A percentile compares a stretch with the other conserved stretches of the same genome.
These are phyloP conservation scores for Ornithorhynchus anatinus DNA, from an alignment of 2,113 vertebrate genomes.

Conservation along the genomic window DNA sequence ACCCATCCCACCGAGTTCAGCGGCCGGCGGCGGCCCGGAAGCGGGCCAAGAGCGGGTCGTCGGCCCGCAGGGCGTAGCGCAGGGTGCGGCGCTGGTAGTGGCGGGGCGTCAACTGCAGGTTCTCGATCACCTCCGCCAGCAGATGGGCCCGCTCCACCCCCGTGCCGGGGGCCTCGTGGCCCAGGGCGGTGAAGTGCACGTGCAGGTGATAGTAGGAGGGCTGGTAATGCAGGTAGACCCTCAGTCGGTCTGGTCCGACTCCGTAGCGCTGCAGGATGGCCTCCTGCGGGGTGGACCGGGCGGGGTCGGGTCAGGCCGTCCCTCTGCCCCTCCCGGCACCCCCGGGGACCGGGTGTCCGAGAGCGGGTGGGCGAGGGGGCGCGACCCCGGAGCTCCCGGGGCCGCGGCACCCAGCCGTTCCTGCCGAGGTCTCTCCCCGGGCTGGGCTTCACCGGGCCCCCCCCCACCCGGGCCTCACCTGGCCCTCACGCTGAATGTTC, in stretches of 20 bases:
- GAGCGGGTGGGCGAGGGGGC: too few species aligned
- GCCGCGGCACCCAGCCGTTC: too few species aligned
- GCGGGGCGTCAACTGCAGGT: slow-evolving; percentile 72
- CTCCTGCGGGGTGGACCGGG: slow-evolving; percentile 75
- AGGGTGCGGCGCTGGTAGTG: slow-evolving; percentile 81
- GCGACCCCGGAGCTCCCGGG: not conserved
- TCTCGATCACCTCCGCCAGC: slow-evolving; percentile 85
- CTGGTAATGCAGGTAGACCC: slow-evolving; percentile 92
- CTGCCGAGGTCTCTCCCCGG: too few species aligned
- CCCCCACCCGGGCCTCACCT: slow-evolving; percentile 76
- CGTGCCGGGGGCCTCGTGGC: slow-evolving; percentile 82
- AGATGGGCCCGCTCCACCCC: slow-evolving; percentile 89
- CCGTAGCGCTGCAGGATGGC: slow-evolving; percentile 74
- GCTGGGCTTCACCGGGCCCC: too few species aligned
- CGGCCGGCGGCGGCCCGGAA: slow-evolving; percentile 75
- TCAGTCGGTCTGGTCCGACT: slow-evolving; percentile 71
- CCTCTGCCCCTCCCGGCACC: too few species aligned
- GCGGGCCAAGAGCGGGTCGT: slow-evolving; percentile 74
- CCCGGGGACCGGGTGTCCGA: too few species aligned
- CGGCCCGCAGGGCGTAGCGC: slow-evolving; percentile 79
- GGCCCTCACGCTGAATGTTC: slow-evolving; percentile 82
- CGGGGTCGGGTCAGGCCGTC: too few species aligned
- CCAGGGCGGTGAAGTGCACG: slow-evolving; percentile 88
- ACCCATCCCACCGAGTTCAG: slow-evolving; percentile 13
- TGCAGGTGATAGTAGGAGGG: slow-evolving; percentile 97